A percentile compares a stretch with the other conserved stretches of the same genome.
Conservation (phyloP, 2,113 vertebrate species). For the Pseudopodoces humilis region DNA sequence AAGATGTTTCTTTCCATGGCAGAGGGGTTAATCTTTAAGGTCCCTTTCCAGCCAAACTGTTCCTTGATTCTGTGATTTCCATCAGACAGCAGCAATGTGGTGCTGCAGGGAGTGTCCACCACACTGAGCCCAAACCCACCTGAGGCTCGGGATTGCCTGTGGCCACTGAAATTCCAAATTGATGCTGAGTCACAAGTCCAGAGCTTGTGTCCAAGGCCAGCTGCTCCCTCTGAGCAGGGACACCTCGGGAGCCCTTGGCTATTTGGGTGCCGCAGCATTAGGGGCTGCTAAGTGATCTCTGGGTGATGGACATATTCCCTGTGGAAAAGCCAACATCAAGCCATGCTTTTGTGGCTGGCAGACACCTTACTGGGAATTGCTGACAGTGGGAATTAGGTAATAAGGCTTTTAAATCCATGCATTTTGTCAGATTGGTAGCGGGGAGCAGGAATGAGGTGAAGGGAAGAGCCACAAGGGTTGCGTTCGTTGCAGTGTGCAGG, state of each 20-base stretch:
- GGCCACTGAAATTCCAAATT: not conserved
- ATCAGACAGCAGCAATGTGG: not conserved
- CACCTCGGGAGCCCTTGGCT: not conserved
- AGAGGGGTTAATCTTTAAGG: not conserved
- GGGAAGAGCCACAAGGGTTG: not conserved
- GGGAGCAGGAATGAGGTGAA: not conserved
- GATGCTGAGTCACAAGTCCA: not conserved
- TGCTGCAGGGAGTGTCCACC: not conserved
- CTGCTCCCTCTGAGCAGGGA: not conserved
- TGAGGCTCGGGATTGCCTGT: not conserved
- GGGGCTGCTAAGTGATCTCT: not conserved
- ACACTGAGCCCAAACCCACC: rapidly evolving
- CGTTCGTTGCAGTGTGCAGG: not conserved
- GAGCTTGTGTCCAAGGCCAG: not conserved
- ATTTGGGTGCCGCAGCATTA: not conserved
- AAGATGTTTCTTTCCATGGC: not conserved
- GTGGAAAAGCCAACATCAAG: not conserved
- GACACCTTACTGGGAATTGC: not conserved
- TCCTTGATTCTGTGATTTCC: not conserved
- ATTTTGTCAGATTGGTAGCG: not conserved
- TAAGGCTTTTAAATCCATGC: not conserved
- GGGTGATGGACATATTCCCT: not conserved
- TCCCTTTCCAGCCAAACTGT: not conserved
- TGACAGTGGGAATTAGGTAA: not conserved
- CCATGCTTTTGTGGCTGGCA: not conserved